phyloP scores from a whole-genome alignment of 2,888 invertebrate species.

The Ditula angustiorana region DNA sequence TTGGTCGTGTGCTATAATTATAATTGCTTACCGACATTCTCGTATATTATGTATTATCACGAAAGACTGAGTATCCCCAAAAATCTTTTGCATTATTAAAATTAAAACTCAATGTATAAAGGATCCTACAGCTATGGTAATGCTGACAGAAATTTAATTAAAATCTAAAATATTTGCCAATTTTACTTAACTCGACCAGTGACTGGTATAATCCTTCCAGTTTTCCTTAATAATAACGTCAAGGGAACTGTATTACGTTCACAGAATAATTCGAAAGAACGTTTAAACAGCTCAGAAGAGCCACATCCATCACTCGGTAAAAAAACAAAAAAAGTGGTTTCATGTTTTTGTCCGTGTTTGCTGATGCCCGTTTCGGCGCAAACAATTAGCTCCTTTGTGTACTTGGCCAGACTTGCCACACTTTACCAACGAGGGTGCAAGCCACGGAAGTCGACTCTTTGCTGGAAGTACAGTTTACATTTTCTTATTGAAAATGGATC shows the following conservation, averaged over 20 bases:
- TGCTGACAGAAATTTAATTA: no score
- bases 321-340: constrained; percentile 57
- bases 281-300: not conserved
- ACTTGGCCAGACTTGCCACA: constrained; percentile 62
- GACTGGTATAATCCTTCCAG: no score
- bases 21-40: no score
- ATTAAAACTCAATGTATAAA: no score
- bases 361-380: constrained; percentile 61
- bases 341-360: constrained; percentile 60
- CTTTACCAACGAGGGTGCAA: constrained; percentile 55
- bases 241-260: not conserved
- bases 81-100: no score
- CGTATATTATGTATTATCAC: no score
- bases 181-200: no score
- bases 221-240: not conserved
- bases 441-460: constrained; percentile 39
- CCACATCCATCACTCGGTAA: constrained; percentile 50
- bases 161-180: no score
- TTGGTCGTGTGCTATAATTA: no score
- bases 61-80: no score
- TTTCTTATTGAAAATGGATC: not conserved
- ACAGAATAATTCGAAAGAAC: no score
- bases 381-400: constrained; percentile 75
- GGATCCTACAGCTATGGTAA: no score
- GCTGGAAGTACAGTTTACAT: constrained; percentile 31